phyloP scores from a whole-genome alignment of 2,797 vertebrate species.

The Pempheris klunzingeri region DNA sequence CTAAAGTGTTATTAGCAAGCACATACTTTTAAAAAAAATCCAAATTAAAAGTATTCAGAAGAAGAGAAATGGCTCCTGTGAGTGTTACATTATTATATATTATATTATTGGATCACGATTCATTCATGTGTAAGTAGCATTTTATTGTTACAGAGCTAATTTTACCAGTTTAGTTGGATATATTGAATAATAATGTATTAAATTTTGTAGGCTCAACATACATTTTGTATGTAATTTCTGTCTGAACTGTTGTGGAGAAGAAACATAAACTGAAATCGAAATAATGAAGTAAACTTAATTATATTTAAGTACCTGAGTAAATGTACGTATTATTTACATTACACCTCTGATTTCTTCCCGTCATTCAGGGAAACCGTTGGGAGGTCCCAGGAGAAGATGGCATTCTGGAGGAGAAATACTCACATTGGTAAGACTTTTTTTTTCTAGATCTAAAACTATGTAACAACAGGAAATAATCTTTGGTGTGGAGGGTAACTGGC shows the following conservation, averaged over 20 bases:
- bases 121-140: neutral
- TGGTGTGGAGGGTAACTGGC: neutral
- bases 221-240: neutral
- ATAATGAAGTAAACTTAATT: neutral
- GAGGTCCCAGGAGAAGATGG: slow-evolving; percentile 63
- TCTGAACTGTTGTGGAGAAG: neutral
- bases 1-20: neutral
- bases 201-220: neutral
- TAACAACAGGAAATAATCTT: neutral
- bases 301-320: neutral
- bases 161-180: neutral
- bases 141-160: neutral
- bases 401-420: slow-evolving; percentile 67
- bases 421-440: slow-evolving; percentile 50
- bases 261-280: neutral
- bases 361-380: slow-evolving; percentile 46
- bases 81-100: neutral
- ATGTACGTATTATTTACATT: neutral
- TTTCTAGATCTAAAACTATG: neutral
- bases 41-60: neutral
- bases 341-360: neutral
- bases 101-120: neutral
- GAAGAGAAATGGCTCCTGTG: neutral
- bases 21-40: neutral
- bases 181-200: neutral